Percentiles rank a stretch among this genome's conserved stretches.
Conservation (phyloP, 2,797 vertebrate genomes). For the Myotis myotis region DNA sequence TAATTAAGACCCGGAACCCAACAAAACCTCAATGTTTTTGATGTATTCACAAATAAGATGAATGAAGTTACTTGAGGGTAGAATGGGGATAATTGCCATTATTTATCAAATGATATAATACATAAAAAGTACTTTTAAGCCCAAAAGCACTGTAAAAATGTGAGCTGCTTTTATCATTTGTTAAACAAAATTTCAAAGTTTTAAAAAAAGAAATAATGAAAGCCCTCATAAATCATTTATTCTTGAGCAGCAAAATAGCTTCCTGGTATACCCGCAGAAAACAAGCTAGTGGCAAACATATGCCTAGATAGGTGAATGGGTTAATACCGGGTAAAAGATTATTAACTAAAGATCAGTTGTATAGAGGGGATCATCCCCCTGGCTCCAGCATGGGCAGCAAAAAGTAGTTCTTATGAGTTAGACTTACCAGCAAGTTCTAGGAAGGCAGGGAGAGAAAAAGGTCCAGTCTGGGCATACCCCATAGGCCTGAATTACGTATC, state of each 20-base stretch:
- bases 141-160: slow-evolving; percentile 44
- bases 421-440: not conserved
- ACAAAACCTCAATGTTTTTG: not conserved
- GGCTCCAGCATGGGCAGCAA: not conserved
- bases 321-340: not conserved
- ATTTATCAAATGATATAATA: slow-evolving; percentile 66
- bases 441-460: not conserved
- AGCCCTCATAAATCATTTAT: slow-evolving; percentile 13
- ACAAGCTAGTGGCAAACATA: not conserved
- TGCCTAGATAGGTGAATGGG: not conserved
- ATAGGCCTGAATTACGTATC: not conserved
- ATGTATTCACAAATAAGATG: not conserved
- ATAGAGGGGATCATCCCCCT: not conserved
- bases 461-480: not conserved
- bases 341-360: not conserved
- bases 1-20: slow-evolving; percentile 49
- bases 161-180: slow-evolving; percentile 1
- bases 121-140: slow-evolving; percentile 39
- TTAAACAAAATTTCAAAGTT: slow-evolving; percentile 46
- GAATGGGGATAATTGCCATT: slow-evolving; percentile 48
- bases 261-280: not conserved
- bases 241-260: not conserved
- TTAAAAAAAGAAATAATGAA: not conserved
- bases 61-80: slow-evolving; percentile 22
- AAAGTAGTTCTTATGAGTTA: not conserved